Percentiles rank a stretch among this genome's conserved stretches.
phyloP scores from a whole-genome alignment of 2,888 invertebrate genomes.

The Poecilus cupreus region DNA sequence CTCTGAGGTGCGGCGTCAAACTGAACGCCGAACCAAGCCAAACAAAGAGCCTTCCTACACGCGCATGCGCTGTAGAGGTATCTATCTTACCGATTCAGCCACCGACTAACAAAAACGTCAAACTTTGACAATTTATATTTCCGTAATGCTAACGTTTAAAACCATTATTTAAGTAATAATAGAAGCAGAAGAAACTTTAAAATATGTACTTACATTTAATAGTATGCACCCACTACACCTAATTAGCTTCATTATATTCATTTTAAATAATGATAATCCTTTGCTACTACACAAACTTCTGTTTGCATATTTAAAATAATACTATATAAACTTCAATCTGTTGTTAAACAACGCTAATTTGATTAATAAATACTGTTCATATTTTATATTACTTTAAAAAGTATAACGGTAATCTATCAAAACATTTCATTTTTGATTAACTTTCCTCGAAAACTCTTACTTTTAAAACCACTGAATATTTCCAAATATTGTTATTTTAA shows the following conservation, averaged over 20 bases:
- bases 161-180: slow-evolving; percentile 15
- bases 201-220: background rate
- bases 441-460: background rate
- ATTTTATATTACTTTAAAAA: too few species aligned
- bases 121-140: slow-evolving; percentile 30
- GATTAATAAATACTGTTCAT: background rate
- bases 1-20: slow-evolving; percentile 66
- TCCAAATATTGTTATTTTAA: background rate
- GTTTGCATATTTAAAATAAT: background rate
- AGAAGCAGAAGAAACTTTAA: background rate
- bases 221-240: background rate
- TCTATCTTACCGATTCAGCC: slow-evolving; percentile 44
- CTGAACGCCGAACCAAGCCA: slow-evolving; percentile 65
- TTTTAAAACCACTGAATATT: slow-evolving; percentile 26
- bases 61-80: slow-evolving; percentile 45
- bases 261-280: background rate
- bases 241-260: background rate
- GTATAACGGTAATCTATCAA: too few species aligned
- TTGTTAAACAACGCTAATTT: background rate
- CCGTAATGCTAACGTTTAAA: background rate
- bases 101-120: slow-evolving; percentile 70
- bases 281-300: background rate
- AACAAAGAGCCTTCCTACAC: slow-evolving; percentile 64
- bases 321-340: background rate
- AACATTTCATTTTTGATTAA: background rate